Evolutionary conservation across 2,113 vertebrate genomes (phyloP).

Genomic region (Jaculus jaculus): DNA sequence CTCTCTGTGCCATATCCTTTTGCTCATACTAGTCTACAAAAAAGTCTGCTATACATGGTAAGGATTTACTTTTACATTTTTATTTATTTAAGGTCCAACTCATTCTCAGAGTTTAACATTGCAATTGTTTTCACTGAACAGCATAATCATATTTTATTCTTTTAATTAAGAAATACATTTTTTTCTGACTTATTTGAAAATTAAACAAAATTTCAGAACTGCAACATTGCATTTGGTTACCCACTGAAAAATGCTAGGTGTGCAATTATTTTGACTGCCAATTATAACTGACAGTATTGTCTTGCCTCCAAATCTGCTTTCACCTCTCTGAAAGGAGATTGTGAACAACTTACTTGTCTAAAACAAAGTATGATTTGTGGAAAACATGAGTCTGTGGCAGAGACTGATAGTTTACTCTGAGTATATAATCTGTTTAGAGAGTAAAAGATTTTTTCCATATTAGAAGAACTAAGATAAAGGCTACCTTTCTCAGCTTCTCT

Average conservation of each 20-base stretch:
- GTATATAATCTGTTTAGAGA: background rate
- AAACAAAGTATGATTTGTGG: constrained; percentile 68
- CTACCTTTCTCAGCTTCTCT: background rate
- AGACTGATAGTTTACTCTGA: constrained; percentile 23
- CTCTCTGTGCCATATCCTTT: no score
- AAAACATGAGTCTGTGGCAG: constrained; percentile 59
- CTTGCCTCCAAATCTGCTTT: constrained; percentile 55
- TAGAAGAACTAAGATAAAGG: background rate
- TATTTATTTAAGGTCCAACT: constrained; percentile 26
- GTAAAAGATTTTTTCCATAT: background rate
- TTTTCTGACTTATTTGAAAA: constrained; percentile 59
- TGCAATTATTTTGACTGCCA: constrained; percentile 66
- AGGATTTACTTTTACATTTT: constrained; percentile 15
- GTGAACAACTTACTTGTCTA: constrained; percentile 70
- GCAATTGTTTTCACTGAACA: constrained; percentile 28
- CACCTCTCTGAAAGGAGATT: constrained; percentile 65
- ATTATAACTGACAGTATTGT: constrained; percentile 60
- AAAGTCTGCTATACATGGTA: no score
- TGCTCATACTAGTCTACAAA: no score
- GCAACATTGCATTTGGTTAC: constrained; percentile 36
- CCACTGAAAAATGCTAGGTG: constrained; percentile 65
- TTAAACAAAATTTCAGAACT: constrained; percentile 48
- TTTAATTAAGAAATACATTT: constrained; percentile 25
- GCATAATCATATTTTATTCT: constrained; percentile 25
- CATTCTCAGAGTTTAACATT: constrained; percentile 9